These are phyloP conservation scores for Eulemur rufifrons DNA, from an alignment of 2,113 vertebrate species.

Conservation along the genomic window DNA sequence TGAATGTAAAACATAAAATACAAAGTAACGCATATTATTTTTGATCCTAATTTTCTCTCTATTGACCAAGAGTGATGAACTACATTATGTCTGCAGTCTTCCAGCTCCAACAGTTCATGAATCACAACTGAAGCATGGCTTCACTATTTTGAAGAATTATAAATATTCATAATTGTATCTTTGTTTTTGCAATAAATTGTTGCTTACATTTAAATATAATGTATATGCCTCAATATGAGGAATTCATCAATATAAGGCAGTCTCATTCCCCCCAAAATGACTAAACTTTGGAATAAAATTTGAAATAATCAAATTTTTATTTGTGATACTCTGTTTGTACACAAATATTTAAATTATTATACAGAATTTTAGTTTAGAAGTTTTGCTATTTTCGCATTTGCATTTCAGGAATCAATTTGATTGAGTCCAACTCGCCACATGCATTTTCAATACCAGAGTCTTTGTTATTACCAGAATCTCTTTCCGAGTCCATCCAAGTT, in stretches of 20 bases:
- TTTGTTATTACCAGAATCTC: neutral
- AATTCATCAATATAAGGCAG: neutral
- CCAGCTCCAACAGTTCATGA: neutral
- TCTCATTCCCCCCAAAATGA: neutral
- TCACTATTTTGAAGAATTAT: neutral
- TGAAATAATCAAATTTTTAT: neutral
- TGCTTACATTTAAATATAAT: neutral
- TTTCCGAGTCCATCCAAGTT: neutral
- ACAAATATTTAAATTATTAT: neutral
- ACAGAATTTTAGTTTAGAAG: constrained; percentile 16
- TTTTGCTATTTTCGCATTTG: neutral
- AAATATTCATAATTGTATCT: neutral
- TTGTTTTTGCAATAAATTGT: neutral
- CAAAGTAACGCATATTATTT: constrained; percentile 80
- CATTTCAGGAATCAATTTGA: no score
- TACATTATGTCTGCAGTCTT: neutral
- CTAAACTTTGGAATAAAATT: neutral
- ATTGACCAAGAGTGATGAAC: neutral
- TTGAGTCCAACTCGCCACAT: neutral
- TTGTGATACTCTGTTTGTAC: neutral
- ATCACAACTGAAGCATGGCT: neutral
- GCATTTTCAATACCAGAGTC: neutral
- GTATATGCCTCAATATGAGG: neutral
- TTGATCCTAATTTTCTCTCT: neutral
- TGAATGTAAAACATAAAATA: constrained; percentile 79